Base-by-base conservation (phyloP, 2,888 invertebrate species). In the Archips xylosteana region DNA sequence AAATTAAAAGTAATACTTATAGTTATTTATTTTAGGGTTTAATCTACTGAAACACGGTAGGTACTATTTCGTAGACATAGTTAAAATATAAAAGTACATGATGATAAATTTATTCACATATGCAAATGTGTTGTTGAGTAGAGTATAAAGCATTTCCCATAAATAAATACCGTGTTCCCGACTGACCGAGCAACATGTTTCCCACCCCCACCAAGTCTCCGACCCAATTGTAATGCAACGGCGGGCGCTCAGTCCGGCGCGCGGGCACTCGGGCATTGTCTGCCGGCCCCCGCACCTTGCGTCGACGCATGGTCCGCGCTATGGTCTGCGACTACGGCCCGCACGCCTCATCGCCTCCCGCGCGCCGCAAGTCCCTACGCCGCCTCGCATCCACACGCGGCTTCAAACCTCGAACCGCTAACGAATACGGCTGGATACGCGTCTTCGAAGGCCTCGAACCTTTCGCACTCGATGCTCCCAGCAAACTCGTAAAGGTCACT, bases 381-480 rank as follows among this genome's bases (percentile, higher is more conserved):
- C 89, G 95, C 65, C 92, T 95, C 76, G 94, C 95, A 10, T 95
- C 95, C 74, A 95, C 95, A 12, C 88, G 95, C 78, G 95, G 95
- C 45, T 94, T 95, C 81, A 90, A 89, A 77, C 89, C 89, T 36
- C 87, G 85, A 47, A 70, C 84, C 6, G 74, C 81, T 15, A 87
- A 87, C 80, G 86, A 90, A 47, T 93, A 94, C 78, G 96, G 96
- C 74, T 96, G 96, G 96, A 95, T 96, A 76, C 91, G 96, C 65
- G 95, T 96, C 75, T 95, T 95, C 82, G 95, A 95, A 76, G 96
- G 95, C 74, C 94, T 93, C 45, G 90, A 93, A 78, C 94, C 92
- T 49, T 95, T 91, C 82, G 89, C 91, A 63, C 80, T 89, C 32
- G 91, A 95, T 79, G 93, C 95, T 75, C 95, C 95, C 23, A 95